Percentiles rank a stretch among this genome's conserved stretches.
Evolutionary conservation across 2,888 invertebrate genomes (phyloP).

Genomic region (Ectobius pallidus): DNA sequence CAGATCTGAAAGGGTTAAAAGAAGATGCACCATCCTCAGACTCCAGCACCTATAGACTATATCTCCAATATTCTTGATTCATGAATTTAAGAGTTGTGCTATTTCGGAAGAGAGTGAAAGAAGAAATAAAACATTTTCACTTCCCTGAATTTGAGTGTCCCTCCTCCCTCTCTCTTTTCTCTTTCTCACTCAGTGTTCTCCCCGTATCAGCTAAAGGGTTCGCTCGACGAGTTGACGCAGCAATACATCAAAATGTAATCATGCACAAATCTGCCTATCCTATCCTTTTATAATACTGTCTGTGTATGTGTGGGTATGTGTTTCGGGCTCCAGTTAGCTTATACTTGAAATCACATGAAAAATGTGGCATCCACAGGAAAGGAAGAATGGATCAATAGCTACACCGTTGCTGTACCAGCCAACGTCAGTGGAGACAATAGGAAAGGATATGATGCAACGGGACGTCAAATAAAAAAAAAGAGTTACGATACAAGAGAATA

Average conservation of each 20-base stretch:
- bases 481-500: not conserved
- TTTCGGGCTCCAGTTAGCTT: conserved; percentile 30
- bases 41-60: conserved; percentile 1
- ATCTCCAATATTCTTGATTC: conserved; percentile 9
- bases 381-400: conserved; percentile 22
- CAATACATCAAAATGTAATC: conserved; percentile 37
- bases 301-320: conserved; percentile 2
- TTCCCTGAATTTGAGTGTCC: conserved; percentile 21
- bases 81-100: conserved; percentile 8
- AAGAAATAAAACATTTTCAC: conserved; percentile 30
- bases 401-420: not conserved
- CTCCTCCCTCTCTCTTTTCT: too few species aligned
- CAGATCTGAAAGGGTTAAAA: too few species aligned
- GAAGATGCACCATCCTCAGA: too few species aligned
- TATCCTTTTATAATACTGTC: conserved; percentile 26
- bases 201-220: conserved; percentile 20
- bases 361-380: conserved; percentile 28
- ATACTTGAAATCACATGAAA: conserved; percentile 33
- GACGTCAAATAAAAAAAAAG: not conserved
- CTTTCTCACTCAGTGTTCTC: conserved; percentile 19
- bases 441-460: not conserved
- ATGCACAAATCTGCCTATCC: conserved; percentile 36
- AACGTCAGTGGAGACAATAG: conserved; percentile 11
- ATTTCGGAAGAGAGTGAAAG: conserved; percentile 5
- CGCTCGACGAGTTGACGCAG: conserved; percentile 18